Conservation (phyloP, 2,113 vertebrate genomes). For the Hyperopisus bebe region DNA sequence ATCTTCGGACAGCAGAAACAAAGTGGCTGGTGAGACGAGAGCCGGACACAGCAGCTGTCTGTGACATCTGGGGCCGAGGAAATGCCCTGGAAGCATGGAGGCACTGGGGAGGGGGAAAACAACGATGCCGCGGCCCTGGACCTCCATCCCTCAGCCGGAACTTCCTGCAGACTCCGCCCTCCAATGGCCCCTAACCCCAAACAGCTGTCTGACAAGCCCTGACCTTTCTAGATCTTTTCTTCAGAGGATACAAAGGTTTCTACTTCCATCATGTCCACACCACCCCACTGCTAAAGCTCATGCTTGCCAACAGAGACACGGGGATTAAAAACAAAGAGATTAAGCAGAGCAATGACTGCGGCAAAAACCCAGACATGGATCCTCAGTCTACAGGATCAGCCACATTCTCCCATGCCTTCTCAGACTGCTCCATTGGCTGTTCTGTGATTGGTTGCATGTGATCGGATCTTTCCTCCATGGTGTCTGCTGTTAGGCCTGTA, state of each 20-base stretch:
- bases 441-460: not conserved
- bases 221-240: not conserved
- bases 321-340: not conserved
- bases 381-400: not conserved
- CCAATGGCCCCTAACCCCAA: not conserved
- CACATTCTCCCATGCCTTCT: not conserved
- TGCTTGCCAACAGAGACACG: not conserved
- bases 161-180: not conserved
- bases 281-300: not conserved
- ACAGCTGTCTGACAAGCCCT: constrained; percentile 1
- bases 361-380: not conserved
- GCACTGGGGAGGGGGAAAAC: constrained; percentile 55
- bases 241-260: not conserved
- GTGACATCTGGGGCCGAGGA: constrained; percentile 63
- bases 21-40: constrained; percentile 1
- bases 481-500: not conserved
- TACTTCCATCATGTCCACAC: not conserved
- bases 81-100: constrained; percentile 60
- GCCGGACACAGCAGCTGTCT: constrained; percentile 50
- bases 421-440: not conserved
- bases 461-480: not conserved
- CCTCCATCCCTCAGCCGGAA: not conserved
- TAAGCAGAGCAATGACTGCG: not conserved
- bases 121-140: constrained; percentile 30
- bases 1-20: constrained; percentile 68